A percentile compares a stretch with the other conserved stretches of the same genome.
Evolutionary conservation across 2,888 invertebrate genomes (phyloP).

Genomic region (Acrobasis suavella): DNA sequence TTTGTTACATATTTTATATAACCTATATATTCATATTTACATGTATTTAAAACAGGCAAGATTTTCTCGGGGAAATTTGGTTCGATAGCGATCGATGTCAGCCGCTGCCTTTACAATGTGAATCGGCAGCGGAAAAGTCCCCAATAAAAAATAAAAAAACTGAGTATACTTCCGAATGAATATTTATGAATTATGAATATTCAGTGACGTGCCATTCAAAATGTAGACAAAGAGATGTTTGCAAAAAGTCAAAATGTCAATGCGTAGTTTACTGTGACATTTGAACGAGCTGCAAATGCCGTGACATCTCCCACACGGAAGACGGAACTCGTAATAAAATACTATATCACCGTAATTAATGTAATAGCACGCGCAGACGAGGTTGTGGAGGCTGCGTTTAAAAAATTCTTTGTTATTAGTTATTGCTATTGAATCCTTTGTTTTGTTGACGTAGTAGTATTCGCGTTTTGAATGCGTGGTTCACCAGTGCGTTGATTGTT

Average conservation of each 20-base stretch:
- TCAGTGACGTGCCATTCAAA: background rate
- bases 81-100: too few species aligned
- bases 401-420: background rate
- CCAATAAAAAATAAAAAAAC: too few species aligned
- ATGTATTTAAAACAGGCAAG: too few species aligned
- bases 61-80: too few species aligned
- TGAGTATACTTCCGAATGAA: conserved; percentile 3
- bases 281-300: background rate
- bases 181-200: conserved; percentile 12
- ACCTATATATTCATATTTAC: too few species aligned
- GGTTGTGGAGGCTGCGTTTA: background rate
- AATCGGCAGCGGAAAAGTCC: too few species aligned
- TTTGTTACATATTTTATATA: too few species aligned
- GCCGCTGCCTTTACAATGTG: too few species aligned
- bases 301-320: conserved; percentile 12
- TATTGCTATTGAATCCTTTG: background rate
- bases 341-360: background rate
- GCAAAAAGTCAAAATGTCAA: conserved; percentile 12
- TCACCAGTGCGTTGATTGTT: background rate
- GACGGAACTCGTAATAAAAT: conserved; percentile 3
- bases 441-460: background rate
- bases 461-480: background rate
- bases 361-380: background rate
- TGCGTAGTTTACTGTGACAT: background rate
- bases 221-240: conserved; percentile 4